A percentile compares a stretch with the other conserved stretches of the same genome.
phyloP scores from a whole-genome alignment of 2,888 invertebrate genomes.

The Siphlonurus alternatus region DNA sequence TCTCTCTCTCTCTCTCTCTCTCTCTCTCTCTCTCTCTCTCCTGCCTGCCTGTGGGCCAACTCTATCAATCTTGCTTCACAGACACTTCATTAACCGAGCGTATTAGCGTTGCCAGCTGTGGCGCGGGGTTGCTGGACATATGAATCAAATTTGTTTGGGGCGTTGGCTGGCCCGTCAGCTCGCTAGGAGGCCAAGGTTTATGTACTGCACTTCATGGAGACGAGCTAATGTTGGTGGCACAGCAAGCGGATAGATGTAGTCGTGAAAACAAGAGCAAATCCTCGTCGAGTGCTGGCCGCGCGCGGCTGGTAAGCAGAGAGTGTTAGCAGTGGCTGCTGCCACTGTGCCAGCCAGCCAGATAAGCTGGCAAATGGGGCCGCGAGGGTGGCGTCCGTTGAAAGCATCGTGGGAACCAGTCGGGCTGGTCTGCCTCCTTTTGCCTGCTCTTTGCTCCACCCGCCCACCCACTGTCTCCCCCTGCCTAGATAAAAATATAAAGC shows the following conservation, averaged over 20 bases:
- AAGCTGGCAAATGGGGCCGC: conserved; percentile 1
- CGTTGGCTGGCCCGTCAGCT: not conserved
- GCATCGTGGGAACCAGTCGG: conserved; percentile 16
- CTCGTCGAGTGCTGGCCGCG: conserved; percentile 1
- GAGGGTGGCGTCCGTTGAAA: conserved; percentile 13
- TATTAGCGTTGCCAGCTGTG: conserved; percentile 10
- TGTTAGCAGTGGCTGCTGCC: not conserved
- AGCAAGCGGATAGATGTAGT: not conserved
- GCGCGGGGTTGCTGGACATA: conserved; percentile 1
- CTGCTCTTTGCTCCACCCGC: not conserved
- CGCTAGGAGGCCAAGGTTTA: too few relatives aligned
- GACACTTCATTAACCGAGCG: conserved; percentile 12
- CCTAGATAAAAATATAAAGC: not conserved
- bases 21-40: not conserved
- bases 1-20: too few relatives aligned
- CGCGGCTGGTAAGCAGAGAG: not conserved
- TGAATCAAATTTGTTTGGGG: not conserved
- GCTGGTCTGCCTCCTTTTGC: conserved; percentile 10
- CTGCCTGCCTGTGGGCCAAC: not conserved
- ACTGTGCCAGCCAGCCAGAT: not conserved
- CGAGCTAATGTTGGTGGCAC: not conserved
- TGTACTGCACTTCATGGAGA: not conserved
- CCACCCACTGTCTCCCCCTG: not conserved
- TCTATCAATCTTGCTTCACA: conserved; percentile 11
- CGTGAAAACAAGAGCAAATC: not conserved